phyloP scores from a whole-genome alignment of 1,140 invertebrate genomes.

The Ceratina calcarata region DNA sequence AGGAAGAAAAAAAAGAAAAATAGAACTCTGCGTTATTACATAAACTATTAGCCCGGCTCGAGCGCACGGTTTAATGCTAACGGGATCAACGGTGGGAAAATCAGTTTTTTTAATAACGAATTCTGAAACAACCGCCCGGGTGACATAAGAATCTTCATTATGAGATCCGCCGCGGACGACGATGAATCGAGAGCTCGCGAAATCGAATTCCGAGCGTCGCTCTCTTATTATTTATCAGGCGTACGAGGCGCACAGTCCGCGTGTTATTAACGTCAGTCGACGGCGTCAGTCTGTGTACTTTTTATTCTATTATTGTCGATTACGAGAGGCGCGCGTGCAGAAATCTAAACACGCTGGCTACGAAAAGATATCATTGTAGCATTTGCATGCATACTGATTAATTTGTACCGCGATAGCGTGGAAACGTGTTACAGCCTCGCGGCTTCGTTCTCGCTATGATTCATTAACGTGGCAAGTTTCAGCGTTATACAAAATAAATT shows the following conservation, averaged over 20 bases:
- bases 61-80: too few species aligned
- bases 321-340: neutral
- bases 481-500: neutral
- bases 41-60: neutral
- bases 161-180: neutral
- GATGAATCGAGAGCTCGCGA: too few species aligned
- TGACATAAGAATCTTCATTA: neutral
- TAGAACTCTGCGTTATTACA: neutral
- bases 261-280: neutral
- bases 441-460: too few species aligned
- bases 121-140: neutral
- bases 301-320: constrained; percentile 9
- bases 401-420: too few species aligned
- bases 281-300: neutral
- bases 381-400: too few species aligned
- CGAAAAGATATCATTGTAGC: too few species aligned
- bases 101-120: neutral
- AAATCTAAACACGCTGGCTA: neutral
- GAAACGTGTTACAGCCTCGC: too few species aligned
- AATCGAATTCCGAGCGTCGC: too few species aligned
- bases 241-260: too few species aligned
- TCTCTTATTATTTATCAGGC: too few species aligned
- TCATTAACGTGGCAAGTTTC: too few species aligned
- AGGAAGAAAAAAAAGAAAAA: neutral
- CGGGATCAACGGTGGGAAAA: neutral